Evolutionary conservation across 2,888 invertebrate genomes (phyloP).

Genomic region (Caenorhabditis uteleia): DNA sequence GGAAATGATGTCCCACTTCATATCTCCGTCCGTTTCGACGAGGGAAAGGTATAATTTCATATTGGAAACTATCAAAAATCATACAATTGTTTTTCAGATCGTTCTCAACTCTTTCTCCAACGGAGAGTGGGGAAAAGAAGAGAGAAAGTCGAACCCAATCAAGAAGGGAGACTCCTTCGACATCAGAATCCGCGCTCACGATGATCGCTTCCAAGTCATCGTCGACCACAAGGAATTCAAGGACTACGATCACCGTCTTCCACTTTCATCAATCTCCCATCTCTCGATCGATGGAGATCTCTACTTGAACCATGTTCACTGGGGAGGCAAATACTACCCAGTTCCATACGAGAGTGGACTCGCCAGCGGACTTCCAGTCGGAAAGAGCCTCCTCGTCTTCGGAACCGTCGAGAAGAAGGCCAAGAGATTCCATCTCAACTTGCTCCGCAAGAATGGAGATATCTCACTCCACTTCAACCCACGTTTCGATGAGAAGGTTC

Average conservation of each 20-base stretch:
- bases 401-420: constrained; percentile 69
- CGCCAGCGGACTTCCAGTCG: constrained; percentile 63
- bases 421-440: constrained; percentile 63
- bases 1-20: constrained; percentile 69
- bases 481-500: constrained; percentile 64
- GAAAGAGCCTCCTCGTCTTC: constrained; percentile 67
- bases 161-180: constrained; percentile 63
- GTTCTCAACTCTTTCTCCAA: constrained; percentile 67
- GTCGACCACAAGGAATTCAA: constrained; percentile 63
- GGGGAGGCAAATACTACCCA: constrained; percentile 66
- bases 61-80: background rate
- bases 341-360: constrained; percentile 68
- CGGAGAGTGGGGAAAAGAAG: constrained; percentile 63
- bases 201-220: constrained; percentile 58
- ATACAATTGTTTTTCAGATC: constrained; percentile 30
- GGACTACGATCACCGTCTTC: constrained; percentile 61
- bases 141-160: constrained; percentile 61
- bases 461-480: constrained; percentile 68
- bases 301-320: constrained; percentile 59
- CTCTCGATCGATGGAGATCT: constrained; percentile 60
- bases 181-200: constrained; percentile 59
- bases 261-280: constrained; percentile 54
- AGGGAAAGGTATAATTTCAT: constrained; percentile 62
- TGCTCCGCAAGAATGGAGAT: constrained; percentile 68
- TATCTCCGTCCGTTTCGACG: constrained; percentile 67